Conservation (phyloP, 2,888 invertebrate species). For the Sminthurinus aureus region DNA sequence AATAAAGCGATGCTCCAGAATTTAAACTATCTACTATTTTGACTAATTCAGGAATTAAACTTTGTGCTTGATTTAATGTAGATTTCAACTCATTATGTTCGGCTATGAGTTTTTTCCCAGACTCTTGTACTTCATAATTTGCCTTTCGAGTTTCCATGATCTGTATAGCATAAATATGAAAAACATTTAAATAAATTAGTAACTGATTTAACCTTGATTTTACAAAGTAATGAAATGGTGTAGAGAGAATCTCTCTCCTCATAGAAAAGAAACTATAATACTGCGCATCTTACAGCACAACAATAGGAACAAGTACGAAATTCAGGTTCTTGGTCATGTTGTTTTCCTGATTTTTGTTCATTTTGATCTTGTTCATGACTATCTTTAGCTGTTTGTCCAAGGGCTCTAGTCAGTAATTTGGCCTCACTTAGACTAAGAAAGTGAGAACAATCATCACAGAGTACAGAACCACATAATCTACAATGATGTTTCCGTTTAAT, state of each 20-base stretch:
- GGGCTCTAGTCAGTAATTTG: conserved; percentile 54
- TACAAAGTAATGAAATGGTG: background rate
- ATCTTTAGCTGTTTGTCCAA: background rate
- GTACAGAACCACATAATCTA: conserved; percentile 89
- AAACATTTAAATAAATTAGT: no score
- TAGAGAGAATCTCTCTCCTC: no score
- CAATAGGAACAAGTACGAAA: conserved; percentile 33
- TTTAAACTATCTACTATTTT: conserved; percentile 52
- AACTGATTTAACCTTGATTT: no score
- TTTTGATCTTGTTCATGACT: conserved; percentile 31
- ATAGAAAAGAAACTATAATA: no score
- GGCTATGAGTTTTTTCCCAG: conserved; percentile 44
- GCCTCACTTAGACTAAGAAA: conserved; percentile 83
- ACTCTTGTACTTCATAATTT: conserved; percentile 37
- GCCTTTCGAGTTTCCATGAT: conserved; percentile 30
- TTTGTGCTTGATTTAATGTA: conserved; percentile 76
- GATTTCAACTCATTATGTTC: conserved; percentile 82
- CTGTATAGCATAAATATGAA: background rate
- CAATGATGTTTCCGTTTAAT: conserved; percentile 92
- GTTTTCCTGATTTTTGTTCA: background rate
- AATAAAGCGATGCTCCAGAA: conserved; percentile 86
- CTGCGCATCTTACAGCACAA: conserved; percentile 33
- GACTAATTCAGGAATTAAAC: conserved; percentile 63
- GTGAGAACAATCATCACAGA: conserved; percentile 90
- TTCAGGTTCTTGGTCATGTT: background rate